Conservation (phyloP, 2,888 invertebrate genomes). For the Drosophila fungiperda region DNA sequence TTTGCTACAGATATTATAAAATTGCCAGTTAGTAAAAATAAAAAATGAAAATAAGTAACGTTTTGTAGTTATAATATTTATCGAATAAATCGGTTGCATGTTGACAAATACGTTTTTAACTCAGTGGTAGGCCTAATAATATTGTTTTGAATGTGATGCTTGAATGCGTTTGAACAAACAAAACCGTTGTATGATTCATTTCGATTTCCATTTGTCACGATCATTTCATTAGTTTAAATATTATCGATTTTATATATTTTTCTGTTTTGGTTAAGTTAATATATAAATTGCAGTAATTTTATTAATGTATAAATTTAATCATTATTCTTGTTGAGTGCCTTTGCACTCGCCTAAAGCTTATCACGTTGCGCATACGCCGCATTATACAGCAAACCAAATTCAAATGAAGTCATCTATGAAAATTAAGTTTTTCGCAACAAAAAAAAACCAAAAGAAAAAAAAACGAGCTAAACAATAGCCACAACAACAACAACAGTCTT, state of each 20-base stretch:
- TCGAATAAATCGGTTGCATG: conserved; percentile 36
- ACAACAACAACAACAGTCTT: conserved; percentile 39
- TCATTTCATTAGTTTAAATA: conserved; percentile 7
- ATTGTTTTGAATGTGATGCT: conserved; percentile 40
- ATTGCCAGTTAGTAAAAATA: neutral
- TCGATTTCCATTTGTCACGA: conserved; percentile 6
- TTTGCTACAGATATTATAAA: neutral
- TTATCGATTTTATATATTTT: neutral
- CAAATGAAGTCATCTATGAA: conserved; percentile 64
- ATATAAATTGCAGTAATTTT: conserved; percentile 1
- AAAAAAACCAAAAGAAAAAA: conserved; percentile 21
- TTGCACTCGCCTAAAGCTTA: conserved; percentile 28
- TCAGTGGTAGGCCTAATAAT: conserved; percentile 16
- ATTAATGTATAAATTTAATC: neutral
- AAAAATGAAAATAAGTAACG: neutral
- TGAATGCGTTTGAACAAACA: conserved; percentile 33
- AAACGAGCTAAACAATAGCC: conserved; percentile 35
- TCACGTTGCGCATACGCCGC: conserved; percentile 58
- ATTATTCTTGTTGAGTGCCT: conserved; percentile 19
- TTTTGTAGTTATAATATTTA: neutral
- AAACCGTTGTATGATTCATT: conserved; percentile 3
- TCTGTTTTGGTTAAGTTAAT: conserved; percentile 1
- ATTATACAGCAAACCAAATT: conserved; percentile 30
- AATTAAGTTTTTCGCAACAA: conserved; percentile 60
- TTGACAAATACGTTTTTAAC: conserved; percentile 12